Conservation (phyloP, 2,797 vertebrate genomes). For the Martes flavigula region DNA sequence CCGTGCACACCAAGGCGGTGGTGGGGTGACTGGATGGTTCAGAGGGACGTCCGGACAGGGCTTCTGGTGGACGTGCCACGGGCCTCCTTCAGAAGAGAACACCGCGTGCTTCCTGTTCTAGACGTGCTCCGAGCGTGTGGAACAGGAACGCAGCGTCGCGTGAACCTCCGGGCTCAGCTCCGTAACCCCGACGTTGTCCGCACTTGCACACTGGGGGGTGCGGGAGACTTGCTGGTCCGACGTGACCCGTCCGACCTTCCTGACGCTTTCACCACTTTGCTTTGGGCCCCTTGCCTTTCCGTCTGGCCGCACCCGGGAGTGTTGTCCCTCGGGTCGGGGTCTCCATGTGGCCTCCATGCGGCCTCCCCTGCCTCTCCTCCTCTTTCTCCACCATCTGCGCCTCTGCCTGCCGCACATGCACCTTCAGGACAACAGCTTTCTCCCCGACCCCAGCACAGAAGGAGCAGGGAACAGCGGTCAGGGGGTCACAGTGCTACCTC, state of each 20-base stretch:
- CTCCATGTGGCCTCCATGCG: background rate
- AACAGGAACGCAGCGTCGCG: accelerated
- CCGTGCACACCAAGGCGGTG: accelerated
- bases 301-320: too few relatives aligned
- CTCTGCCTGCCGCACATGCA: background rate
- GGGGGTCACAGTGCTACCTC: background rate
- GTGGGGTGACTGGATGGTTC: background rate
- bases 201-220: background rate
- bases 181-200: accelerated
- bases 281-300: background rate
- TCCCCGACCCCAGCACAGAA: background rate
- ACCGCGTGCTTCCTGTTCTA: background rate
- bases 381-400: too few relatives aligned
- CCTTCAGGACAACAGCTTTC: too few relatives aligned
- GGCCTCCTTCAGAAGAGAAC: background rate
- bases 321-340: too few relatives aligned
- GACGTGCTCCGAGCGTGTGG: accelerated
- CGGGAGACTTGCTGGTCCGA: too few relatives aligned
- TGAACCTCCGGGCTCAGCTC: background rate
- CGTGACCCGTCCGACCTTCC: background rate
- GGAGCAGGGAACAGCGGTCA: background rate
- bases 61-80: background rate
- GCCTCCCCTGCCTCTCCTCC: too few relatives aligned
- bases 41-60: background rate
- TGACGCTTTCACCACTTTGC: too few relatives aligned